These are phyloP conservation scores for Calephelis nemesis DNA, from an alignment of 1,140 invertebrate species.

Conservation along the genomic window DNA sequence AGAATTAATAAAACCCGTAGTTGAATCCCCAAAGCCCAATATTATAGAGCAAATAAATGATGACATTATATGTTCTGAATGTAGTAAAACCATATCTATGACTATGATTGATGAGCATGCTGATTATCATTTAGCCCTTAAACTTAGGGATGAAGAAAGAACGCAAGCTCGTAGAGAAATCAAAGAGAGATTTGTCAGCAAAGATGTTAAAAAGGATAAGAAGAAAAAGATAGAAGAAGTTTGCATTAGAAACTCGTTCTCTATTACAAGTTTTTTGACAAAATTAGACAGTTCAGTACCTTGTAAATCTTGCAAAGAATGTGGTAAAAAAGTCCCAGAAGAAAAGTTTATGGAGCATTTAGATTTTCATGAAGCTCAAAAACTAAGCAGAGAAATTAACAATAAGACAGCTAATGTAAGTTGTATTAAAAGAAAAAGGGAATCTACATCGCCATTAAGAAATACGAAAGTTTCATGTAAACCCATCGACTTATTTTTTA, in stretches of 20 bases:
- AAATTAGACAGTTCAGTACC: constrained; percentile 53
- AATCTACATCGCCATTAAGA: constrained; percentile 54
- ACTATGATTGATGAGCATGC: constrained; percentile 76
- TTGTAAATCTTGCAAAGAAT: constrained; percentile 81
- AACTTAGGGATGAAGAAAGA: constrained; percentile 79
- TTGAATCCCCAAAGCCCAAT: background rate
- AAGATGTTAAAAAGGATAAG: constrained; percentile 37
- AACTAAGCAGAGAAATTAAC: constrained; percentile 76
- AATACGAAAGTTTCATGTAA: constrained; percentile 62
- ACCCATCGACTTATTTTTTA: constrained; percentile 66
- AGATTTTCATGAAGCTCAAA: constrained; percentile 86
- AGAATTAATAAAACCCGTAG: background rate
- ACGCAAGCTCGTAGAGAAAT: constrained; percentile 44
- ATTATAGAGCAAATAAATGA: constrained; percentile 23
- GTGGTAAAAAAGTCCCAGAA: constrained; percentile 80
- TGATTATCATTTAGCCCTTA: constrained; percentile 82
- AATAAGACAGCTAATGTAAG: constrained; percentile 52
- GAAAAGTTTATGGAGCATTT: constrained; percentile 82
- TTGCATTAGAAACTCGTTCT: constrained; percentile 33
- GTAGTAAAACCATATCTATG: constrained; percentile 74
- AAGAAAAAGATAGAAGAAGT: constrained; percentile 37
- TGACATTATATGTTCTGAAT: constrained; percentile 71
- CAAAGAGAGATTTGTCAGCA: constrained; percentile 34
- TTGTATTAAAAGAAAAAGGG: constrained; percentile 57
- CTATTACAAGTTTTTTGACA: constrained; percentile 59